phyloP scores from a whole-genome alignment of 1,140 invertebrate species.

The Anagrus nilaparvatae region DNA sequence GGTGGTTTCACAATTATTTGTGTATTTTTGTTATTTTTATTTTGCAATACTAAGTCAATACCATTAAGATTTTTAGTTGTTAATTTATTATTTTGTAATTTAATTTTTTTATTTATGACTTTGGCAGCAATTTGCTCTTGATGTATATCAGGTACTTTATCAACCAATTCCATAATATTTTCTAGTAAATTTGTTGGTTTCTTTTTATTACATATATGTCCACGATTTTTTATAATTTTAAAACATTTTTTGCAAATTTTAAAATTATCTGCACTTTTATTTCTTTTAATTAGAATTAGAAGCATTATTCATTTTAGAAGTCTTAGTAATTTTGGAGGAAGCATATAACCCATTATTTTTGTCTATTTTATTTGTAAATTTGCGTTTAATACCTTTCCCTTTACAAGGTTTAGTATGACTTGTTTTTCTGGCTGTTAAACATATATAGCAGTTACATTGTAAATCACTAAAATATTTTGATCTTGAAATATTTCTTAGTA shows the following conservation, averaged over 20 bases:
- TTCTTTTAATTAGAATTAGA: too few relatives aligned
- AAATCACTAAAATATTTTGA: not conserved
- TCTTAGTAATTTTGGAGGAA: not conserved
- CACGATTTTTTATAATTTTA: too few relatives aligned
- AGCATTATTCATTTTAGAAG: too few relatives aligned
- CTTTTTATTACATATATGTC: not conserved
- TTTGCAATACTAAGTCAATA: not conserved
- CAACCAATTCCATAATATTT: not conserved
- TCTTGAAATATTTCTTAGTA: slow-evolving; percentile 1
- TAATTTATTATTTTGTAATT: too few relatives aligned
- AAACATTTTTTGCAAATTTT: too few relatives aligned
- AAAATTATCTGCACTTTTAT: too few relatives aligned
- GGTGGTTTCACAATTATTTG: too few relatives aligned
- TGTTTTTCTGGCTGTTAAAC: not conserved
- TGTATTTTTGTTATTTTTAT: too few relatives aligned
- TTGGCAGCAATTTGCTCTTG: not conserved
- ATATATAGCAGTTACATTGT: slow-evolving; percentile 3
- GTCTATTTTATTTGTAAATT: not conserved
- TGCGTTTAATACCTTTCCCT: too few relatives aligned
- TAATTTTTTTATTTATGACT: not conserved
- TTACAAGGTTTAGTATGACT: too few relatives aligned
- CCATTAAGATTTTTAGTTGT: too few relatives aligned
- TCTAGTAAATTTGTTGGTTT: not conserved
- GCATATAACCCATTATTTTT: not conserved
- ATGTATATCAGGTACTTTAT: too few relatives aligned